These are phyloP conservation scores for Cephus runcator DNA, from an alignment of 2,888 invertebrate species.

Conservation along the genomic window DNA sequence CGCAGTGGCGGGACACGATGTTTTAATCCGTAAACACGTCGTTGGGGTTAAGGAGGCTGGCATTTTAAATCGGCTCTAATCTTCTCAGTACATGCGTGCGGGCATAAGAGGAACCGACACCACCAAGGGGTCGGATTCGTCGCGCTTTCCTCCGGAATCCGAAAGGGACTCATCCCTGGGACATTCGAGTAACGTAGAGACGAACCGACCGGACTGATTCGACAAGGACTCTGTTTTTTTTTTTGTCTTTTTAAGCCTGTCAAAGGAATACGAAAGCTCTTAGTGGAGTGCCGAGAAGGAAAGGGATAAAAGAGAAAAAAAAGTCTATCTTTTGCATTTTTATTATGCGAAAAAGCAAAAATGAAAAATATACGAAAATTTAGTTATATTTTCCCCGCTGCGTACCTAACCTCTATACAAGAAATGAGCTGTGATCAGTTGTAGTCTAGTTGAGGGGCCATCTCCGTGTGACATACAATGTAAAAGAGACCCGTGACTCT, in stretches of 20 bases:
- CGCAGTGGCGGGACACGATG: constrained; percentile 37
- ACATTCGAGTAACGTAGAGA: background rate
- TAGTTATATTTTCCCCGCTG: too few species aligned
- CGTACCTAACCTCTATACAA: background rate
- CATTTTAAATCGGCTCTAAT: constrained; percentile 34
- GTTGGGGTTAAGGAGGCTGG: constrained; percentile 19
- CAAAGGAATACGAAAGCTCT: background rate
- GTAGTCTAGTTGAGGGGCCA: background rate
- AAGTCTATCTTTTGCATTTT: background rate
- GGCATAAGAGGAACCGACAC: constrained; percentile 6
- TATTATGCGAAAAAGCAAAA: background rate
- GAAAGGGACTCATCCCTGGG: background rate
- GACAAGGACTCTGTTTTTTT: constrained; percentile 14
- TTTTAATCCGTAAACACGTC: constrained; percentile 58
- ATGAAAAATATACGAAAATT: background rate
- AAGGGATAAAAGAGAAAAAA: background rate
- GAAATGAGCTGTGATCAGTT: background rate
- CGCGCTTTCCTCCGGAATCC: constrained; percentile 32
- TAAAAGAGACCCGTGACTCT: background rate
- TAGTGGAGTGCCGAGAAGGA: background rate
- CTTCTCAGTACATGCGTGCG: constrained; percentile 29
- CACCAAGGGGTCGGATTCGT: constrained; percentile 34
- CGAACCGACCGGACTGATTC: background rate
- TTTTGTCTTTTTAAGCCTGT: background rate
- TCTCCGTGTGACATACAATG: background rate